Base-by-base conservation (phyloP, 2,797 vertebrate genomes). In the Poeciliopsis turneri region DNA sequence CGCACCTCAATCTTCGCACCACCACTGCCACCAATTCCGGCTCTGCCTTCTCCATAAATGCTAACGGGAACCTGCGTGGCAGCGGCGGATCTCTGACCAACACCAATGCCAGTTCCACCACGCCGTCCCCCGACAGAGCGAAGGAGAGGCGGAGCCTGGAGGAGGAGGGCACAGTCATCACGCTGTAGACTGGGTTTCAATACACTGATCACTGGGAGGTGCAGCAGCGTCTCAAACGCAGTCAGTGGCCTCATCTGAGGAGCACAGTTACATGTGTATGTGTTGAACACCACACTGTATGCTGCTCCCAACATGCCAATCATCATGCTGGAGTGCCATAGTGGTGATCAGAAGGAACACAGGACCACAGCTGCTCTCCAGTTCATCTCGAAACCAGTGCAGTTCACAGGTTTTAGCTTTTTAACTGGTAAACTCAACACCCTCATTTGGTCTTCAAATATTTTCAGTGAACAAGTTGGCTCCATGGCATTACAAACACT, bases 81-180 rank as follows among this genome's bases (percentile, higher is more conserved):
- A 90, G 84, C 2, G 75, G 84, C 1, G 76, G 92, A 23, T 92
- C 94, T 0, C 91, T 92, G 2, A 93, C 90, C 93, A 84, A 90
- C 77, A 13, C 76, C 84, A 83, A 77, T 0, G 83, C 76, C 55
- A 33, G 82, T 2, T 82, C 75, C 0, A 59, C 74, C 83, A 91
- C 83, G 2, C 91, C 82, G 71, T 89, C 89, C 36, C 94, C 86
- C 78, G 97, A 89, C 89, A 80, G 94, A 36, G 93, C 87, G 0
- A 90, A 82, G 20, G 96, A 96, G 78, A 93, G 96, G 78, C 91
- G 83, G 80, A 95, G 89, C 16, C 89, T 99, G 84, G 98, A 99
- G 91, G 98, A 99, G 91, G 98, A 99, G 0, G 98, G 98, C 53
- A 99, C 98, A 0, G 96, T 99, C 71, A 98, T 99, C 87, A 99